Conservation (phyloP, 2,113 vertebrate genomes). For the Odontophorus gujanensis region DNA sequence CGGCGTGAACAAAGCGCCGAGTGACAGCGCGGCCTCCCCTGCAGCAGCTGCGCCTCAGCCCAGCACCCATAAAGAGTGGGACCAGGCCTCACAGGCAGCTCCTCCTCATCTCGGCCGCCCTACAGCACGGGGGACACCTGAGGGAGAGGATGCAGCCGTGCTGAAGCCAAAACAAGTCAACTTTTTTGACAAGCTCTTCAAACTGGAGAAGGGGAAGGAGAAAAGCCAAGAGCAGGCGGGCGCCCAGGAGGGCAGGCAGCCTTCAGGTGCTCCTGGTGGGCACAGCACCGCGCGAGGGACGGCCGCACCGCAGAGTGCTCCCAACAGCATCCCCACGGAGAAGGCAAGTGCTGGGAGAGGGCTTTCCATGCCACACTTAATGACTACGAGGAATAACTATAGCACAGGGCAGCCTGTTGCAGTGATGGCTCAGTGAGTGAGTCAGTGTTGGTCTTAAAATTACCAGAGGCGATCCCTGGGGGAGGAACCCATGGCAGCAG, state of each 20-base stretch:
- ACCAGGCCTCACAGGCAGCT: not conserved
- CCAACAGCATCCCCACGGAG: not conserved
- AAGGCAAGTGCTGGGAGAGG: slow-evolving; percentile 70
- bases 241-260: not conserved
- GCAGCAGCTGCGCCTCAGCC: not conserved
- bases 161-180: slow-evolving; percentile 49
- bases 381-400: not conserved
- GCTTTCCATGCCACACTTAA: fast-evolving
- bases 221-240: not conserved
- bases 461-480: not conserved
- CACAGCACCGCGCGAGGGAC: not conserved
- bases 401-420: fast-evolving
- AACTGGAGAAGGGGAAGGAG: slow-evolving; percentile 70
- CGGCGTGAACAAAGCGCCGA: slow-evolving; percentile 48
- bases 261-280: not conserved
- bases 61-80: slow-evolving; percentile 14
- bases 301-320: not conserved
- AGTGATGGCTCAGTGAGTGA: not conserved
- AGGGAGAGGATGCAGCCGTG: not conserved
- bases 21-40: not conserved
- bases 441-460: fast-evolving
- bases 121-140: not conserved
- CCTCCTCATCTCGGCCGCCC: not conserved
- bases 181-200: slow-evolving; percentile 84
- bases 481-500: not conserved